phyloP scores from a whole-genome alignment of 2,888 invertebrate species.

The Oscheius sp. region DNA sequence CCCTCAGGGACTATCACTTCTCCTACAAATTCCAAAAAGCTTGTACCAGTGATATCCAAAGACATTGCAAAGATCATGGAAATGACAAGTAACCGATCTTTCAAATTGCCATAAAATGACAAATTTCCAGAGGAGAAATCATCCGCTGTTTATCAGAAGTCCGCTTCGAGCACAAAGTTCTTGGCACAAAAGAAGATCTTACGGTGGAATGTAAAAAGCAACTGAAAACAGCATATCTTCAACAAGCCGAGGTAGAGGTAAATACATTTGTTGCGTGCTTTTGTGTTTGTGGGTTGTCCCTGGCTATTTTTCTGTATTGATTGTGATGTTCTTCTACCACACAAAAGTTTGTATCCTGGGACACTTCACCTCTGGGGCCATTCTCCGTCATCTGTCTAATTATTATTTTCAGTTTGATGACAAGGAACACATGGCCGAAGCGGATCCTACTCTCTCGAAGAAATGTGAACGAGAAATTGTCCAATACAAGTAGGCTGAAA shows the following conservation, averaged over 20 bases:
- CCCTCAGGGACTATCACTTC: constrained; percentile 91
- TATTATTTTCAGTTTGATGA: constrained; percentile 79
- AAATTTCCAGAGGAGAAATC: constrained; percentile 76
- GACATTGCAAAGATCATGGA: constrained; percentile 75
- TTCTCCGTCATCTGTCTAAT: background rate
- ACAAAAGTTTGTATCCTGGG: background rate
- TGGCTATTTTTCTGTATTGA: background rate
- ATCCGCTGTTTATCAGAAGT: constrained; percentile 89
- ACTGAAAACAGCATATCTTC: constrained; percentile 88
- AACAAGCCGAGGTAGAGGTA: constrained; percentile 76
- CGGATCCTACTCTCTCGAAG: constrained; percentile 74
- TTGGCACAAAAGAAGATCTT: constrained; percentile 81
- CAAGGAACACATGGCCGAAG: constrained; percentile 79
- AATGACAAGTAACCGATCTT: constrained; percentile 64
- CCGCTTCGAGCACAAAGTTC: constrained; percentile 80
- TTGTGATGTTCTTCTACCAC: background rate
- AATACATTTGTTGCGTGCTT: constrained; percentile 38
- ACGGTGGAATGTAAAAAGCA: constrained; percentile 90
- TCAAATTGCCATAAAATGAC: background rate
- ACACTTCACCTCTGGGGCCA: background rate
- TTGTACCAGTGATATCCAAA: constrained; percentile 80
- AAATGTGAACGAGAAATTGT: constrained; percentile 67
- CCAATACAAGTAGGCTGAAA: constrained; percentile 18
- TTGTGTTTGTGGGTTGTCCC: constrained; percentile 10
- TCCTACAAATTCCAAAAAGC: constrained; percentile 87